Conservation (phyloP, 2,888 invertebrate species). For the Galerucella calmariensis region DNA sequence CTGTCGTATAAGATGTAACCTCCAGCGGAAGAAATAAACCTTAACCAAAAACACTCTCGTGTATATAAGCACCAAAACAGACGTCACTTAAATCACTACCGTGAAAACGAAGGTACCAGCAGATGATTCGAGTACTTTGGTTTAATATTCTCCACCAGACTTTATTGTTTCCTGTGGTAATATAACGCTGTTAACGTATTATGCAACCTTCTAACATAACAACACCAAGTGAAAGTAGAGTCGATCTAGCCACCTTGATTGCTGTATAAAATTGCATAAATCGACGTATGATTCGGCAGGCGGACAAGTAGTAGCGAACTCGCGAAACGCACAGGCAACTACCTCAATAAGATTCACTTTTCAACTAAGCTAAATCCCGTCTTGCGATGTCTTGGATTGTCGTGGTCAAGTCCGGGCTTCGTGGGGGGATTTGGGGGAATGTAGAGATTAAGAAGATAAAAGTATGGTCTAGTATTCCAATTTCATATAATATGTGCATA, state of each 20-base stretch:
- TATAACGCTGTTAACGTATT: slow-evolving; percentile 43
- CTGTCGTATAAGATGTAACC: background rate
- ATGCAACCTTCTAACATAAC: slow-evolving; percentile 55
- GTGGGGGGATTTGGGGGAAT: slow-evolving; percentile 16
- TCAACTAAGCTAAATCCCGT: slow-evolving; percentile 39
- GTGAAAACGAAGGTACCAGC: slow-evolving; percentile 12
- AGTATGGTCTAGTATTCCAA: background rate
- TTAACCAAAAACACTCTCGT: slow-evolving; percentile 6
- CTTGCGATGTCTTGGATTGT: slow-evolving; percentile 23
- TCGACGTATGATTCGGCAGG: slow-evolving; percentile 36
- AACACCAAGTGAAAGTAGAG: slow-evolving; percentile 57
- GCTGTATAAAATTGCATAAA: slow-evolving; percentile 54
- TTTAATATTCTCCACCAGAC: slow-evolving; percentile 38
- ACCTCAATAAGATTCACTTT: slow-evolving; percentile 45
- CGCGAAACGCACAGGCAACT: slow-evolving; percentile 40
- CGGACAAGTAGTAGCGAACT: slow-evolving; percentile 22
- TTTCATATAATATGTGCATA: background rate
- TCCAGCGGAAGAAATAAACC: background rate
- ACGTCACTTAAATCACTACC: slow-evolving; percentile 13
- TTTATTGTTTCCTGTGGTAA: slow-evolving; percentile 50
- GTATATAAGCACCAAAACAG: slow-evolving; percentile 8
- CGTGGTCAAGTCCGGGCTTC: slow-evolving; percentile 13
- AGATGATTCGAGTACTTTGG: slow-evolving; percentile 13
- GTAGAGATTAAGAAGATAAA: background rate
- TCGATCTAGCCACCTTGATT: slow-evolving; percentile 54